Evolutionary conservation across 2,797 vertebrate genomes (phyloP).

Genomic region (Artibeus lituratus): DNA sequence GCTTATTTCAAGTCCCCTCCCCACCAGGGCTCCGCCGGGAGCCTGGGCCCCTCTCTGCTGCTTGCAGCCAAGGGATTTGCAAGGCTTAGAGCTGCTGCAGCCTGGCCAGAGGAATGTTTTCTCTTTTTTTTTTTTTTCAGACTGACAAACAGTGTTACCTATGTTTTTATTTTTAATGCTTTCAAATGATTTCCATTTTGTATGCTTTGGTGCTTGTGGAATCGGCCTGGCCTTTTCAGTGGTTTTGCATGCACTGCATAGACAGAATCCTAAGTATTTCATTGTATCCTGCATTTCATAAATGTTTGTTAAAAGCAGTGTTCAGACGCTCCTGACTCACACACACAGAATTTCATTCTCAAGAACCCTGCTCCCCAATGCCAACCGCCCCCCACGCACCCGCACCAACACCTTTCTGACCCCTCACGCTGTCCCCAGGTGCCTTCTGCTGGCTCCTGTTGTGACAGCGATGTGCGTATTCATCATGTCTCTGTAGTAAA

Average conservation of each 20-base stretch:
- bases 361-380: background rate
- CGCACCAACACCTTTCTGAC: background rate
- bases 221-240: background rate
- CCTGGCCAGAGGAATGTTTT: background rate
- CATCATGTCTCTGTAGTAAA: background rate
- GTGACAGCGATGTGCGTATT: background rate
- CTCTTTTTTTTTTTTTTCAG: background rate
- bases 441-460: background rate
- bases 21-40: background rate
- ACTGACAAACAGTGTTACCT: background rate
- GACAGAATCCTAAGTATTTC: slow-evolving; percentile 39
- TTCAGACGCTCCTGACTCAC: background rate
- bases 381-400: background rate
- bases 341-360: background rate
- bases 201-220: background rate
- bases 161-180: slow-evolving; percentile 48
- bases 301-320: background rate
- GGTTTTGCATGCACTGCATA: background rate
- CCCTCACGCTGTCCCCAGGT: background rate
- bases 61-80: slow-evolving; percentile 2
- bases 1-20: background rate
- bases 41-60: slow-evolving; percentile 53
- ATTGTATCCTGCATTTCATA: slow-evolving; percentile 29
- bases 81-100: background rate
- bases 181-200: background rate